Percentiles rank a stretch among this genome's conserved stretches.
Conservation (phyloP, 2,113 vertebrate species). For the Pipra filicauda region DNA sequence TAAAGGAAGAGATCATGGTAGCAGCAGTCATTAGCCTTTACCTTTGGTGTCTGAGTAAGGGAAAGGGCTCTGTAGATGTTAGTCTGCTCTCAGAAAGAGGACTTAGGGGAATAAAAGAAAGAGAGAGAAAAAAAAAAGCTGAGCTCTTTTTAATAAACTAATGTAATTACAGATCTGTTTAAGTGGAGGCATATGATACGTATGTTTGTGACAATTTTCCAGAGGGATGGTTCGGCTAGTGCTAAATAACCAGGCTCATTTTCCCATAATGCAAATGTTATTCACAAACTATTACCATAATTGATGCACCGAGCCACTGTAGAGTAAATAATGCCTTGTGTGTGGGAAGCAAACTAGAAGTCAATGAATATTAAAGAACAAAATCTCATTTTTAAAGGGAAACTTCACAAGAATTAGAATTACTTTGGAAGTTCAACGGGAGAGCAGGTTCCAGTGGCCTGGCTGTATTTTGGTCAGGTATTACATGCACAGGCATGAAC, state of each 20-base stretch:
- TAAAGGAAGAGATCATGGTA: background rate
- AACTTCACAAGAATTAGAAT: conserved; percentile 56
- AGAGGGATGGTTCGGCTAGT: conserved; percentile 66
- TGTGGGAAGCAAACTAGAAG: conserved; percentile 73
- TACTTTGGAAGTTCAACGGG: conserved; percentile 13
- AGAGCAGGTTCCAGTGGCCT: background rate
- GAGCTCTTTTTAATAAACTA: conserved; percentile 24
- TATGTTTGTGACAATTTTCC: conserved; percentile 78
- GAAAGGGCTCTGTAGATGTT: background rate
- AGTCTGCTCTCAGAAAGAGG: background rate
- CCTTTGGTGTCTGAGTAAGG: background rate
- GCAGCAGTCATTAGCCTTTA: background rate
- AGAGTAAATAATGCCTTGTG: conserved; percentile 76
- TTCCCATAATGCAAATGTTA: conserved; percentile 77
- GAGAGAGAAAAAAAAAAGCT: fast-evolving
- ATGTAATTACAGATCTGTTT: conserved; percentile 63
- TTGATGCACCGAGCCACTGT: conserved; percentile 76
- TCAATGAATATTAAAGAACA: conserved; percentile 79
- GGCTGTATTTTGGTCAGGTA: background rate
- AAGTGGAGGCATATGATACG: conserved; percentile 67
- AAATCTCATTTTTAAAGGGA: conserved; percentile 69
- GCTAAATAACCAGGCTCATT: conserved; percentile 73
- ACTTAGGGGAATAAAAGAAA: background rate
- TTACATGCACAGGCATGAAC: background rate
- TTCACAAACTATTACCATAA: conserved; percentile 79